Conservation (phyloP, 2,888 invertebrate genomes). For the Drosophila seclusa region DNA sequence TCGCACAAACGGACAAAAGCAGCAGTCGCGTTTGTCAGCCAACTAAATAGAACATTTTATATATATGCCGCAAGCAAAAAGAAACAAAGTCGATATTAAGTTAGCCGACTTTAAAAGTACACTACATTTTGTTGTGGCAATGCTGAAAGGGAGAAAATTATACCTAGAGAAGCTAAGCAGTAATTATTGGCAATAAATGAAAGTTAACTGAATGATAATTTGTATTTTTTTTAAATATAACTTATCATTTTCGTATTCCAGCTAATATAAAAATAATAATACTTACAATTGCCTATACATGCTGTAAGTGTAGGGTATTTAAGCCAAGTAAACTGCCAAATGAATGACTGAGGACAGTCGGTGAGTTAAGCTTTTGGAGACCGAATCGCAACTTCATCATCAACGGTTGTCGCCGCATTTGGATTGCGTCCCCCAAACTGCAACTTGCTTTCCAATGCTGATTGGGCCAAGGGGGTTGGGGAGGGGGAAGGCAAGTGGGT, state of each 20-base stretch:
- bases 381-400: constrained; percentile 55
- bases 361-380: constrained; percentile 11
- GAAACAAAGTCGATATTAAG: accelerated
- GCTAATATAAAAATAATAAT: neutral
- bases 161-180: neutral
- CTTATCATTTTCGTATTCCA: neutral
- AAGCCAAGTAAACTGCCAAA: neutral
- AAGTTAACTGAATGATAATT: no score
- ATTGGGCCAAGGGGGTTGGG: neutral
- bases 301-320: constrained; percentile 3
- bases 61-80: constrained; percentile 36
- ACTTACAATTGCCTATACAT: no score
- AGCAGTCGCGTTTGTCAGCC: constrained; percentile 22
- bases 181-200: neutral
- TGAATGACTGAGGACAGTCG: constrained; percentile 14
- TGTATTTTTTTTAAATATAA: no score
- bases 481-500: neutral
- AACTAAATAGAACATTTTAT: constrained; percentile 44
- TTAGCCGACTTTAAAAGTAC: constrained; percentile 11
- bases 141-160: no score
- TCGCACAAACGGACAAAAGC: constrained; percentile 34
- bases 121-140: neutral
- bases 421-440: constrained; percentile 45
- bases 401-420: constrained; percentile 43
- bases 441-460: constrained; percentile 41